These are phyloP conservation scores for Formica exsecta DNA, from an alignment of 1,140 invertebrate genomes.

Conservation along the genomic window DNA sequence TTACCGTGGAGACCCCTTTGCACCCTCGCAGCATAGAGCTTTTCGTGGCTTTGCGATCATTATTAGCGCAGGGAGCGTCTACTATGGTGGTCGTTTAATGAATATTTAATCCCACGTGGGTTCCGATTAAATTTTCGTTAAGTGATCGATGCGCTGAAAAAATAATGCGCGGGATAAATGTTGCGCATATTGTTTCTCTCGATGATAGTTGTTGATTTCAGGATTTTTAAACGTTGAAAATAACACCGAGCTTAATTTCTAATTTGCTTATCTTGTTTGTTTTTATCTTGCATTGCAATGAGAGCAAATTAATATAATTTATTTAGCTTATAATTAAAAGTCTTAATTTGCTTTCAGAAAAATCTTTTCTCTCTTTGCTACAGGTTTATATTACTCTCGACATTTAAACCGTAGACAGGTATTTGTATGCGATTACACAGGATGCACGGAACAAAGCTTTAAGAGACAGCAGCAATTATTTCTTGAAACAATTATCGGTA, in stretches of 20 bases:
- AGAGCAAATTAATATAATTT: not conserved
- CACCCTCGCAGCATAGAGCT: conserved; percentile 67
- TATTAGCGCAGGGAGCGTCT: conserved; percentile 72
- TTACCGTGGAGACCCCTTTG: conserved; percentile 76
- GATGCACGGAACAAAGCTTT: conserved; percentile 27
- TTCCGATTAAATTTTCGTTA: conserved; percentile 72
- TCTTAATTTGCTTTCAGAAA: not conserved
- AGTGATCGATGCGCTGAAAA: conserved; percentile 64
- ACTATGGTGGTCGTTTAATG: conserved; percentile 68
- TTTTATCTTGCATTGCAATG: not conserved
- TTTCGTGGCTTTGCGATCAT: conserved; percentile 75
- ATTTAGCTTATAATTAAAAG: not conserved
- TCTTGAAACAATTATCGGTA: conserved; percentile 34
- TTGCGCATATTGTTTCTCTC: not conserved
- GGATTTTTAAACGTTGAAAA: not conserved
- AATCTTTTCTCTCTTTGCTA: not conserved
- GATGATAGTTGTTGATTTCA: conserved; percentile 1
- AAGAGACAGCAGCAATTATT: conserved; percentile 49
- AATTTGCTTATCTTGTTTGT: too few species aligned
- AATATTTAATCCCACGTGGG: conserved; percentile 62
- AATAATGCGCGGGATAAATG: conserved; percentile 21
- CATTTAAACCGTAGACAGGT: not conserved
- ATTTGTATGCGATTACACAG: conserved; percentile 25
- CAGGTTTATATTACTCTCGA: not conserved
- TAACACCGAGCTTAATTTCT: too few species aligned